Conservation (phyloP, 2,113 vertebrate species). For the Psephotus haematonotus region DNA sequence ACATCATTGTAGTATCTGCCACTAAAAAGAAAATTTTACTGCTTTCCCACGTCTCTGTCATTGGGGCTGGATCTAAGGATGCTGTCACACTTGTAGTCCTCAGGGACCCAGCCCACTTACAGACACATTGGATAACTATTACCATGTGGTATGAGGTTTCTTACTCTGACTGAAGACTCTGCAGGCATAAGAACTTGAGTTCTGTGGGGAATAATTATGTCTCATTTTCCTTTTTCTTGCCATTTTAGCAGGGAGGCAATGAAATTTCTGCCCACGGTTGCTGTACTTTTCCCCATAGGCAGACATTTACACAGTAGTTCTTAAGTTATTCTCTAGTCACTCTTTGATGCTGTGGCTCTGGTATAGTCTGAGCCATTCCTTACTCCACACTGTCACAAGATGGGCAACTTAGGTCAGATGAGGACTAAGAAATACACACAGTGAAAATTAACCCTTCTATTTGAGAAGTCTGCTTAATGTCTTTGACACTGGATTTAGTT, state of each 20-base stretch:
- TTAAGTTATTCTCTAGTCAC: neutral
- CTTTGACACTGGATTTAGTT: neutral
- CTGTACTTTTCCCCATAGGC: neutral
- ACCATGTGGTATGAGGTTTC: neutral
- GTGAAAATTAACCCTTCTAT: neutral
- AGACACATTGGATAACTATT: conserved; percentile 12
- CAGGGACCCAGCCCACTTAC: neutral
- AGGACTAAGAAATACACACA: neutral
- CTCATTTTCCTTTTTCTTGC: neutral
- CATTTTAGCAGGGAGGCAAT: neutral
- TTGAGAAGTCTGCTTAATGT: neutral
- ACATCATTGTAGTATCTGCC: neutral
- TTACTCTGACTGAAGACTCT: neutral
- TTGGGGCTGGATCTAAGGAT: conserved; percentile 10
- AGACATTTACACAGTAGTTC: neutral
- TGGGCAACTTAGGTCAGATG: neutral
- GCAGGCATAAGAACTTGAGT: neutral
- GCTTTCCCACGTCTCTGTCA: neutral
- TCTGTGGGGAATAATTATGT: conserved; percentile 2
- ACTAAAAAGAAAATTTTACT: conserved; percentile 26
- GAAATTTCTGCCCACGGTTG: neutral
- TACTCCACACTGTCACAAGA: neutral
- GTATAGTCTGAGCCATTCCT: neutral
- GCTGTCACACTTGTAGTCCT: neutral
- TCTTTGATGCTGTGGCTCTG: neutral